Conservation (phyloP, 2,888 invertebrate genomes). For the Neoscelio sp. region DNA sequence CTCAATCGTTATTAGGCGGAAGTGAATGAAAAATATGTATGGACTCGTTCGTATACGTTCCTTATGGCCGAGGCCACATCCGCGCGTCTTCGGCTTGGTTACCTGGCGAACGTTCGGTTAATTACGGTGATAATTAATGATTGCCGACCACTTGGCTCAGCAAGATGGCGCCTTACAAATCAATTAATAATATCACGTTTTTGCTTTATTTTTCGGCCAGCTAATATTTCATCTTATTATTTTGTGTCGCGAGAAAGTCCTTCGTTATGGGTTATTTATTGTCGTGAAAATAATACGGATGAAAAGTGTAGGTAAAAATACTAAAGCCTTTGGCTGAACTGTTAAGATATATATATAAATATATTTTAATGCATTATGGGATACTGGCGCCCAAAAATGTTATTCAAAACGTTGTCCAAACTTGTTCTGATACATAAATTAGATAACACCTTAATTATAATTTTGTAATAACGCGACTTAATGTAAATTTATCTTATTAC, state of each 20-base stretch:
- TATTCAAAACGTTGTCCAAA: constrained; percentile 5
- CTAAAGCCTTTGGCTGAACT: too few species aligned
- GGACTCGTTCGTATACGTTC: constrained; percentile 14
- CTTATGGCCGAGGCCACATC: not conserved
- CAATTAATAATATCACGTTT: constrained; percentile 60
- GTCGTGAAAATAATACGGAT: too few species aligned
- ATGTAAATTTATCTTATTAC: constrained; percentile 46
- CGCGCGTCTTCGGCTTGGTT: not conserved
- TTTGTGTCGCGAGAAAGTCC: not conserved
- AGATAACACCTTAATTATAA: constrained; percentile 46
- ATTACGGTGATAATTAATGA: constrained; percentile 62
- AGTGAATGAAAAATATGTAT: constrained; percentile 47
- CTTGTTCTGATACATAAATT: constrained; percentile 40
- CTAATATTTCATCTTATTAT: constrained; percentile 25
- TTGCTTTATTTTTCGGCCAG: constrained; percentile 29
- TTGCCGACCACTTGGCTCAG: constrained; percentile 32
- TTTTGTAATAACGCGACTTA: constrained; percentile 40
- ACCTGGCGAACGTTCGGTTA: constrained; percentile 36
- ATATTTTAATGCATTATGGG: too few species aligned
- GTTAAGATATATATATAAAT: too few species aligned
- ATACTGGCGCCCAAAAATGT: constrained; percentile 22
- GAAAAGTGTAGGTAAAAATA: too few species aligned
- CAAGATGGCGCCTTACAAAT: constrained; percentile 60
- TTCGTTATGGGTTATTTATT: constrained; percentile 14
- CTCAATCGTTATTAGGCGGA: constrained; percentile 51